phyloP scores from a whole-genome alignment of 2,797 vertebrate genomes.

The Etheostoma nigrum region DNA sequence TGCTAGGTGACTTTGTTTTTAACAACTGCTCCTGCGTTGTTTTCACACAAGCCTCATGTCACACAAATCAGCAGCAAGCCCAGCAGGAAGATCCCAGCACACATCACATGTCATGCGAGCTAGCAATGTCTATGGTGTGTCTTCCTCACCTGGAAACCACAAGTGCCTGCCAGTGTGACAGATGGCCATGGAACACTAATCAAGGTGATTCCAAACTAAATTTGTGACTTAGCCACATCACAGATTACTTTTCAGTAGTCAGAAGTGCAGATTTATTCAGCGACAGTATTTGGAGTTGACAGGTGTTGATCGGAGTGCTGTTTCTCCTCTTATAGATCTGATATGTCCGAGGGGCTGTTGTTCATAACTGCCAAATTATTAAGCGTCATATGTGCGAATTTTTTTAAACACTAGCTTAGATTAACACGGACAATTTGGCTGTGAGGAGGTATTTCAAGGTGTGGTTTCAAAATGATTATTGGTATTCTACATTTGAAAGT shows the following conservation, averaged over 20 bases:
- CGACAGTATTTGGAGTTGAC: constrained; percentile 41
- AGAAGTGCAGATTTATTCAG: constrained; percentile 2
- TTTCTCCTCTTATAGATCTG: constrained; percentile 41
- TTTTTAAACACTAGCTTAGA: not conserved
- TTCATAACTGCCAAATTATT: constrained; percentile 39
- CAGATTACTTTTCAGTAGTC: constrained; percentile 5
- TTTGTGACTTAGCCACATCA: constrained; percentile 2
- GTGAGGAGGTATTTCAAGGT: not conserved
- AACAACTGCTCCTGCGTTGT: constrained; percentile 40
- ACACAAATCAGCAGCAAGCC: constrained; percentile 35
- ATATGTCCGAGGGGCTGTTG: constrained; percentile 45
- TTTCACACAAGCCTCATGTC: constrained; percentile 33
- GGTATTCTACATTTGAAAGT: not conserved
- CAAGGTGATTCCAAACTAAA: constrained; percentile 57
- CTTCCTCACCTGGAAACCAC: constrained; percentile 54
- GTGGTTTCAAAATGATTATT: not conserved
- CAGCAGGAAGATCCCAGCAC: constrained; percentile 52
- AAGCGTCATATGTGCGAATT: constrained; percentile 25
- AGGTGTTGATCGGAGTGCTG: constrained; percentile 54
- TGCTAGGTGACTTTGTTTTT: constrained; percentile 45
- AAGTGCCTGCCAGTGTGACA: constrained; percentile 63
- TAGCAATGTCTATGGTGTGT: constrained; percentile 17
- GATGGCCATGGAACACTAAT: constrained; percentile 49
- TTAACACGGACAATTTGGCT: not conserved
- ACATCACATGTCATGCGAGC: constrained; percentile 18